Evolutionary conservation across 2,113 vertebrate species (phyloP), one percentile per base, ranked within the genome.

Genomic region (Embiotoca jacksoni): DNA sequence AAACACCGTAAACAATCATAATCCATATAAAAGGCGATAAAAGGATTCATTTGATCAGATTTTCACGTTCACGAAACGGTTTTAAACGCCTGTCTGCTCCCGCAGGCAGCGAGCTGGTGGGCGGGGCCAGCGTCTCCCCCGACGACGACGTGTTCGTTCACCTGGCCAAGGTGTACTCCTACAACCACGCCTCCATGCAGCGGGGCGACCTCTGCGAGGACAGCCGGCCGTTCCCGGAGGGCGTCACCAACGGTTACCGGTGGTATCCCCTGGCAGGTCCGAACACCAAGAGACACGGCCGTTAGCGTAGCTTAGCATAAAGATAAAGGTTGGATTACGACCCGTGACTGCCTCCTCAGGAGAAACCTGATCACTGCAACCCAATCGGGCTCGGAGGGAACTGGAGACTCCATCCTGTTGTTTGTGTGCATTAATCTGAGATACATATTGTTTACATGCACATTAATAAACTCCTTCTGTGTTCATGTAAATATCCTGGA

Each of bases 221-320:
- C 44, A 88, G 30, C 5, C 57, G 70, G 0, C 63, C 57, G 10
- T 99, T 98, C 88, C 63, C 13, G 0, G 83, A 91, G 0, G 98
- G 98, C 75, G 94, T 99, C 60, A 98, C 95, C 49, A 99, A 98
- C 0, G 98, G 98, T 0, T 97, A 92, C 82, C 55, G 89, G 0
- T 99, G 98, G 98, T 99, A 99, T 80, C 89, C 92, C 31, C 91
- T 99, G 50, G 3, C 82, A 95, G 98, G 98, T 99, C 69, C 90
- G 80, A 23, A 23, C 23, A 23, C 23, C 23, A 23, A 23, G 23
- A 23, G 23, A 23, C 23, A 23, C 23, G 6, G 10, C 7, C 3
- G 56, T 15, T 58, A 15, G 36, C 47, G 39, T 67, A 55, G 36
- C 50, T 55, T 68, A 44, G 65, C 36, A 13, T 11, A 44, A 44